A percentile compares a stretch with the other conserved stretches of the same genome.
Conservation (phyloP, 2,888 invertebrate species). For the Conomelus anceps region DNA sequence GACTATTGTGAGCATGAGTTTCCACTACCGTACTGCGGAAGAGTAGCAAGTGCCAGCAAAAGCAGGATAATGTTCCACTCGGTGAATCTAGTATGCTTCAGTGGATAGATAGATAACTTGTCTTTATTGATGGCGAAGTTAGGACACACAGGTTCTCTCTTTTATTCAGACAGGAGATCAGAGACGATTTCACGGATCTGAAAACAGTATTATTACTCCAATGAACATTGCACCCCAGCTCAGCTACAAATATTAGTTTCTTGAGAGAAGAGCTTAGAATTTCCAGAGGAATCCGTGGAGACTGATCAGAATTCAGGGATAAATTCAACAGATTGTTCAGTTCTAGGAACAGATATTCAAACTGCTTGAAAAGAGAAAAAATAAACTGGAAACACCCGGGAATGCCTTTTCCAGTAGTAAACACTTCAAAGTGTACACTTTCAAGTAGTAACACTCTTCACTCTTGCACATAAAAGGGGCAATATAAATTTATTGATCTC, state of each 20-base stretch:
- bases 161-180: not conserved
- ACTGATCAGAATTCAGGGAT: not conserved
- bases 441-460: too few species aligned
- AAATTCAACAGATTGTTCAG: not conserved
- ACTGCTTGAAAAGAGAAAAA: too few species aligned
- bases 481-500: too few species aligned
- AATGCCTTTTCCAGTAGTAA: too few species aligned
- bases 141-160: not conserved
- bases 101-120: not conserved
- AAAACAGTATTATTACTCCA: not conserved
- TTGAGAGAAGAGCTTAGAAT: not conserved
- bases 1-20: not conserved
- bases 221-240: not conserved
- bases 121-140: not conserved
- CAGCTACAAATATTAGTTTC: not conserved
- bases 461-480: too few species aligned
- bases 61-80: not conserved
- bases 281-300: not conserved
- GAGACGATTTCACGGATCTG: not conserved
- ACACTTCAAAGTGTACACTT: too few species aligned
- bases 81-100: not conserved
- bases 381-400: too few species aligned
- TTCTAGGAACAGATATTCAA: not conserved
- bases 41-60: conserved; percentile 16
- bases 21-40: conserved; percentile 6